Conservation (phyloP, 2,113 vertebrate species). For the Cettia cetti region DNA sequence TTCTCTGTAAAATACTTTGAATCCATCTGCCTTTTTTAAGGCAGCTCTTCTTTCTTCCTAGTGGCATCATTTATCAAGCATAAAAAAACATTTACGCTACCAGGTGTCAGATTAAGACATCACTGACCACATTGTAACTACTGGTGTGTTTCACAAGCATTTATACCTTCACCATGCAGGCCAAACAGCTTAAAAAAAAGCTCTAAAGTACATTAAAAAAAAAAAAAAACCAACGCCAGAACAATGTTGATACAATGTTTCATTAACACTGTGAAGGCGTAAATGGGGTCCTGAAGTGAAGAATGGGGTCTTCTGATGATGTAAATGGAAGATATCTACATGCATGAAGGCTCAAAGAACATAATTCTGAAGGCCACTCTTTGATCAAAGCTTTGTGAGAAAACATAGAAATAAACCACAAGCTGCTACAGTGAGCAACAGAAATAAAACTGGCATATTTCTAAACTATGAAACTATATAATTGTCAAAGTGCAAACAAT, state of each 20-base stretch:
- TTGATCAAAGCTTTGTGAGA: background rate
- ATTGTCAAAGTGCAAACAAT: background rate
- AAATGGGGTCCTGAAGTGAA: background rate
- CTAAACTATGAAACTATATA: background rate
- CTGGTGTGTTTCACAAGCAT: background rate
- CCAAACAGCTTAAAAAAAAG: background rate
- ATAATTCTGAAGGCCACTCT: background rate
- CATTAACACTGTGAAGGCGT: background rate
- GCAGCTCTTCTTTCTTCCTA: background rate
- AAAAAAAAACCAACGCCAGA: background rate
- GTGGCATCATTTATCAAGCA: background rate
- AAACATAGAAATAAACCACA: background rate
- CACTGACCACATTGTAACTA: background rate
- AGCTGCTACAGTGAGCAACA: background rate
- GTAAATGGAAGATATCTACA: background rate
- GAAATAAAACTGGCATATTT: slow-evolving; percentile 1
- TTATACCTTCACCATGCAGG: background rate
- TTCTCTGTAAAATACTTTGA: background rate
- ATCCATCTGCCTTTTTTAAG: background rate
- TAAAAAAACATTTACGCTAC: background rate
- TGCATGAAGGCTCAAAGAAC: background rate
- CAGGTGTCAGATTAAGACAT: background rate
- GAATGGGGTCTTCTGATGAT: background rate
- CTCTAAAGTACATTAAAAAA: background rate
- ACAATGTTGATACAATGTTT: background rate